These are phyloP conservation scores for Acrobasis repandana DNA, from an alignment of 2,888 invertebrate genomes.

Conservation along the genomic window DNA sequence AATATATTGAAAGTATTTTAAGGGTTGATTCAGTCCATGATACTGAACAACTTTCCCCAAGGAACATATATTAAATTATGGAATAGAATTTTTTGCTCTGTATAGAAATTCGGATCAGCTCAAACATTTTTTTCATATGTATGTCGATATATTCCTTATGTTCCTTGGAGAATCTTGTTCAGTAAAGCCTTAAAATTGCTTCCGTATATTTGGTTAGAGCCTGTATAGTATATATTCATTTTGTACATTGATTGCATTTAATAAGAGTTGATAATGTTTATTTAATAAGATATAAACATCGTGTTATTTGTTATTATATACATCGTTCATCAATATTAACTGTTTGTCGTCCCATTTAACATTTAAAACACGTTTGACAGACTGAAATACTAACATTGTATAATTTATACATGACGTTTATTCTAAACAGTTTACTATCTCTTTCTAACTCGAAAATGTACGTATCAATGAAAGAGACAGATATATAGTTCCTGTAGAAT, in stretches of 20 bases:
- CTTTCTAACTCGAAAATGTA: neutral
- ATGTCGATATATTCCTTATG: too few species aligned
- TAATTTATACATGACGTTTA: constrained; percentile 12
- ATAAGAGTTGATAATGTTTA: neutral
- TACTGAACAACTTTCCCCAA: too few species aligned
- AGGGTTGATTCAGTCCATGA: too few species aligned
- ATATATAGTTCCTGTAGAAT: constrained; percentile 1
- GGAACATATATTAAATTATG: too few species aligned
- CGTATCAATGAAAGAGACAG: neutral
- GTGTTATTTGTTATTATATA: constrained; percentile 2
- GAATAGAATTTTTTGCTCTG: too few species aligned
- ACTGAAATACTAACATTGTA: constrained; percentile 58
- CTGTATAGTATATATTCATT: too few species aligned
- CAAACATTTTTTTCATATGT: too few species aligned
- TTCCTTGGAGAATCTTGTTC: too few species aligned
- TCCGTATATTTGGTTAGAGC: too few species aligned
- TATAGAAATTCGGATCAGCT: too few species aligned
- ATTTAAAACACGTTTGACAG: constrained; percentile 44
- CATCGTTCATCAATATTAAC: constrained; percentile 1
- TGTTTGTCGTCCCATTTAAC: neutral
- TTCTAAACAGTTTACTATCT: constrained; percentile 4
- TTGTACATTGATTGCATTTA: neutral
- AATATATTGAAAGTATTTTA: too few species aligned
- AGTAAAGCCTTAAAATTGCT: too few species aligned
- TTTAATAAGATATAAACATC: neutral